These are phyloP conservation scores for Xylota sylvarum DNA, from an alignment of 2,888 invertebrate genomes.

Conservation along the genomic window DNA sequence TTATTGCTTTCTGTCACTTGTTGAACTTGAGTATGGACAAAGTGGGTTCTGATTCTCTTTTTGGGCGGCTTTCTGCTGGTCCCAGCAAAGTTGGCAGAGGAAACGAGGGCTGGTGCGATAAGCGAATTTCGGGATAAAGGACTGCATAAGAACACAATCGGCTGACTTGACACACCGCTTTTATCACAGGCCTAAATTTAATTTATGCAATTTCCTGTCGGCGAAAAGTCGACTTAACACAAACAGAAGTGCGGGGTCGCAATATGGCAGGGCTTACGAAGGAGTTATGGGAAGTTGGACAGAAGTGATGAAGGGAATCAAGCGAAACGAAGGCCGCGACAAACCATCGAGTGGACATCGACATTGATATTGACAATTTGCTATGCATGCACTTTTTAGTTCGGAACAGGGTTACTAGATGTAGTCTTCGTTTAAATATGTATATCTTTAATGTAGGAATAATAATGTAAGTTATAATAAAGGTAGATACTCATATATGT, in stretches of 20 bases:
- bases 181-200: constrained; percentile 54
- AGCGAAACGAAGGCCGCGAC: not conserved
- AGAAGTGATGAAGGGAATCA: not conserved
- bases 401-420: too few relatives aligned
- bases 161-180: constrained; percentile 65
- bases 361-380: too few relatives aligned
- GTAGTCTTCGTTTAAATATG: too few relatives aligned
- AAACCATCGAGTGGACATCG: not conserved
- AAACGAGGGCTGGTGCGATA: constrained; percentile 52
- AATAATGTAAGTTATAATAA: too few relatives aligned
- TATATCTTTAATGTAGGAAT: too few relatives aligned
- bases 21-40: constrained; percentile 63
- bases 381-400: too few relatives aligned
- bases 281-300: not conserved
- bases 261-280: not conserved
- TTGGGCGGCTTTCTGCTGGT: constrained; percentile 57
- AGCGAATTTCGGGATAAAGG: constrained; percentile 65
- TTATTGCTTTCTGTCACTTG: constrained; percentile 71
- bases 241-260: constrained; percentile 30
- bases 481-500: too few relatives aligned
- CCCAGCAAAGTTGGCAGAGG: constrained; percentile 46
- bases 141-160: constrained; percentile 48
- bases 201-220: constrained; percentile 76
- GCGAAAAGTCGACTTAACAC: constrained; percentile 55
- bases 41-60: constrained; percentile 51